Base-by-base conservation (phyloP, 2,797 vertebrate species). In the Tangara arthus region DNA sequence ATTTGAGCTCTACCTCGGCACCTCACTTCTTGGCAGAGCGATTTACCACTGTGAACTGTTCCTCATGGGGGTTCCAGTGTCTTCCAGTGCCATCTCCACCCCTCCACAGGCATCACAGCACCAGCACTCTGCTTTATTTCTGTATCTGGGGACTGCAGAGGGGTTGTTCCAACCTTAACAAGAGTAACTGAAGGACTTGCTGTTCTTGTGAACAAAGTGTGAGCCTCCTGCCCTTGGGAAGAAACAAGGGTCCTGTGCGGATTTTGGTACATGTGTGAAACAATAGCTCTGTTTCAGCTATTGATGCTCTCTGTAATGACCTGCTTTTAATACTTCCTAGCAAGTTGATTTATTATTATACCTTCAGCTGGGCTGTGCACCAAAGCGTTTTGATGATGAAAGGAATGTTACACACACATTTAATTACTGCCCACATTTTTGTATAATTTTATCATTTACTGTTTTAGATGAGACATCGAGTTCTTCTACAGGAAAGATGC, bases 371-470 rank as follows among this genome's bases (percentile, higher is more conserved):
- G 73, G 88, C 93, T 92, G 71, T 11, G 8, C 75, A 95, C 90
- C 86, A 93, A 72, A 92, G 80, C 18, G 0, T 93, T 95, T 93
- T 90, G 65, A 90, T 91, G 88, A 82, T 94, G 92, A 89, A 89
- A 85, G 68, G 75, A 93, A 89, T 84, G 92, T 90, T 96, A 73
- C 65, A 84, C 92, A 79, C 86, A 91, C 71, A 93, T 97, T 95
- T 96, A 95, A 95, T 96, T 96, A 92, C 95, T 95, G 92, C 95
- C 96, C 90, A 96, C 94, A 92, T 94, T 95, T 95, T 89, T 94
- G 92, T 94, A 84, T 95, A 95, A 95, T 96, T 97, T 95, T 97
- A 84, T 96, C 92, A 37, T 94, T 95, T 94, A 93, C 93, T 92
- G 68, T 87, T 95, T 95, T 90, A 93, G 94, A 96, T 94, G 94